Conservation (phyloP, 1,140 invertebrate genomes). For the Pemphigus obesinymphae region DNA sequence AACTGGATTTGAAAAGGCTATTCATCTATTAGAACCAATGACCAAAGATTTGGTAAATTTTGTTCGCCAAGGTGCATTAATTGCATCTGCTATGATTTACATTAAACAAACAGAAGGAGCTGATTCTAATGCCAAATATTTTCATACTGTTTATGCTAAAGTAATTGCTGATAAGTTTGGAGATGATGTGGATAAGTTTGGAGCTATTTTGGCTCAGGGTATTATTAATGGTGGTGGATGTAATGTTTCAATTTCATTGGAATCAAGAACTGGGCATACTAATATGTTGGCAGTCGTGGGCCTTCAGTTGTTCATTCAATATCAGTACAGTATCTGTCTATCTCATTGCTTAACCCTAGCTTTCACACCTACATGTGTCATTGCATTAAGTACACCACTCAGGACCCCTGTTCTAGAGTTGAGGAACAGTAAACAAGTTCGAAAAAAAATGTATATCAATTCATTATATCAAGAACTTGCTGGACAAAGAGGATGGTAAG, state of each 20-base stretch:
- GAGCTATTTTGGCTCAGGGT: slow-evolving; percentile 95
- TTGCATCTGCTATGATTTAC: slow-evolving; percentile 94
- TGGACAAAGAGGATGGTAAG: too few species aligned
- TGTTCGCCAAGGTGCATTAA: slow-evolving; percentile 94
- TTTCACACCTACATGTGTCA: slow-evolving; percentile 93
- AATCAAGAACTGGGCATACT: slow-evolving; percentile 94
- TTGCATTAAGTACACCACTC: slow-evolving; percentile 89
- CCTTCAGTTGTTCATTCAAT: slow-evolving; percentile 94
- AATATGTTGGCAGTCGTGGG: slow-evolving; percentile 97
- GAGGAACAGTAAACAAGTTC: too few species aligned
- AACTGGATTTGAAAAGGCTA: slow-evolving; percentile 91
- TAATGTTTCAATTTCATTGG: slow-evolving; percentile 92
- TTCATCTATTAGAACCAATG: slow-evolving; percentile 95
- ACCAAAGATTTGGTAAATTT: slow-evolving; percentile 98
- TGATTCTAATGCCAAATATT: slow-evolving; percentile 92
- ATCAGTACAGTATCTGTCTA: slow-evolving; percentile 99
- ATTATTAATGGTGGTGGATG: slow-evolving; percentile 63
- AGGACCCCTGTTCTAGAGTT: slow-evolving; percentile 96
- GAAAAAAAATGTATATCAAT: too few species aligned
- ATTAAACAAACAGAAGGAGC: slow-evolving; percentile 96
- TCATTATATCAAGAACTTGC: too few species aligned
- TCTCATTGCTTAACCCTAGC: slow-evolving; percentile 92
- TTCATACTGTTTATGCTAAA: slow-evolving; percentile 88
- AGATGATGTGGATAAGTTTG: slow-evolving; percentile 99
- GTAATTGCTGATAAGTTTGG: slow-evolving; percentile 98